These are phyloP conservation scores for Eutolmus rufibarbis DNA, from an alignment of 2,888 invertebrate species.

Conservation along the genomic window DNA sequence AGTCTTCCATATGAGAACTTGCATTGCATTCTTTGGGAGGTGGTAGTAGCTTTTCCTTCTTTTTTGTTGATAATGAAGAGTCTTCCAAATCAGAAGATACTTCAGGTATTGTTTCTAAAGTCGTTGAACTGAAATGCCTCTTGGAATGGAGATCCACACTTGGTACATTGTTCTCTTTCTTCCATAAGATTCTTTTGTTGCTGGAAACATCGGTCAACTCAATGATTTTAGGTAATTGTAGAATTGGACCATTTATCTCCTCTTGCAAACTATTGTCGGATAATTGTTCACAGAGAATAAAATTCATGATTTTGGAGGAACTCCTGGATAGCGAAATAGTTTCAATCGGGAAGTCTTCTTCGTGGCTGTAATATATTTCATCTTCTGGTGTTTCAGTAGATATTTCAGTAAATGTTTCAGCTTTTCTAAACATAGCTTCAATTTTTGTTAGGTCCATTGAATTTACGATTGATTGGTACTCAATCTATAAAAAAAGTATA, in stretches of 20 bases:
- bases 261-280: background rate
- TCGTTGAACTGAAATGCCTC: background rate
- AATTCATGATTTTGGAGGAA: background rate
- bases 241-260: background rate
- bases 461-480: too few relatives aligned
- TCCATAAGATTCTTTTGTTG: background rate
- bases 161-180: background rate
- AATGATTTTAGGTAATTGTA: background rate
- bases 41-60: background rate
- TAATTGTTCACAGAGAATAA: background rate
- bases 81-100: background rate
- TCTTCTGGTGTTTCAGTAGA: too few relatives aligned
- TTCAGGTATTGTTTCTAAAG: background rate
- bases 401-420: too few relatives aligned
- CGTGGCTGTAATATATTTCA: background rate
- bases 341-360: background rate
- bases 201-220: background rate
- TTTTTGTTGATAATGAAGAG: background rate
- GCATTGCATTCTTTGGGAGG: background rate
- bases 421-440: too few relatives aligned
- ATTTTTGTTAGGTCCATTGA: too few relatives aligned
- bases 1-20: background rate
- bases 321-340: background rate
- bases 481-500: background rate
- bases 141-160: background rate